phyloP scores from a whole-genome alignment of 2,888 invertebrate genomes.

The Herminia tarsipennalis region DNA sequence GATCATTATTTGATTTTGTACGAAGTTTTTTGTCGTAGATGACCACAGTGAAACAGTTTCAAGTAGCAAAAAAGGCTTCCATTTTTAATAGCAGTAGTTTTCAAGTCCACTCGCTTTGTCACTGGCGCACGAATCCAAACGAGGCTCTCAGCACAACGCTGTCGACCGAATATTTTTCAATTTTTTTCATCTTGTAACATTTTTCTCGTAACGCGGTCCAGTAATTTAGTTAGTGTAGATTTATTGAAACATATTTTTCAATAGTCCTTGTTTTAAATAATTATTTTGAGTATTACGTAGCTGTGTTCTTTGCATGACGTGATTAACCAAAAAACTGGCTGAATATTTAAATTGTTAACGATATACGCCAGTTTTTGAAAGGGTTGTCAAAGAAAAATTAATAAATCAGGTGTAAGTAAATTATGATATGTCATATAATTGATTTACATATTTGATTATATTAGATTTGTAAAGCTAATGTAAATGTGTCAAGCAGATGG shows the following conservation, averaged over 20 bases:
- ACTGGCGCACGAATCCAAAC: slow-evolving; percentile 42
- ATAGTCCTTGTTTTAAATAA: slow-evolving; percentile 6
- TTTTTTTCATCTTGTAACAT: slow-evolving; percentile 38
- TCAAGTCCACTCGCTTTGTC: slow-evolving; percentile 44
- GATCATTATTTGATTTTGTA: no score
- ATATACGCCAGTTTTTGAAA: no score
- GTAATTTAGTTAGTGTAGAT: slow-evolving; percentile 30
- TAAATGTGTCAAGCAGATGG: no score
- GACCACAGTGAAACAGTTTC: background rate
- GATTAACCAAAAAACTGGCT: no score
- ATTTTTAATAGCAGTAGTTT: slow-evolving; percentile 32
- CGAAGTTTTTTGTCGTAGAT: background rate
- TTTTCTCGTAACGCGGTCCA: slow-evolving; percentile 39
- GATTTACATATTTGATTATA: no score
- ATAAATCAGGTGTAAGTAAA: no score
- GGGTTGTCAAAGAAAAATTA: no score
- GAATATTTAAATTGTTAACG: no score
- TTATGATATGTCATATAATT: no score
- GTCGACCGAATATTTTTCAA: slow-evolving; percentile 38
- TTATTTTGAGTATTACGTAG: background rate
- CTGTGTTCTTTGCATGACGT: no score
- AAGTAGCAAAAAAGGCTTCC: slow-evolving; percentile 1
- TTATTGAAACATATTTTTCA: background rate
- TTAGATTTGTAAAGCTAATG: no score
- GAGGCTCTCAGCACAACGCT: slow-evolving; percentile 35